Base-by-base conservation (phyloP, 2,797 vertebrate species). In the Xenentodon cancila region DNA sequence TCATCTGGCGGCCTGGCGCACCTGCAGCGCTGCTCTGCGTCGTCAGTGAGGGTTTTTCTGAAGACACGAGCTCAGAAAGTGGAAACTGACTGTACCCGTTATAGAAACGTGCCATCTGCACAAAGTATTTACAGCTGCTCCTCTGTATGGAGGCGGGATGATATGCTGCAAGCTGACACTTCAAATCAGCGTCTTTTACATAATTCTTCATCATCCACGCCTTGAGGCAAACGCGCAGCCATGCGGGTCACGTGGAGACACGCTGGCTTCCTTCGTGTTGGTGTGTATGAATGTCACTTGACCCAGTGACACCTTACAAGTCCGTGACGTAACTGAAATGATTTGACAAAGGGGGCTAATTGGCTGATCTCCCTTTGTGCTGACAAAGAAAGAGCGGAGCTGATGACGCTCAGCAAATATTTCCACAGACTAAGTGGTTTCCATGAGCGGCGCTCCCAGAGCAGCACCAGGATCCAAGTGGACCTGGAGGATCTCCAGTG, bases 61-160 rank as follows among this genome's bases (percentile, higher is more conserved):
- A 37, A 67, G 47, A 68, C 56, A 68, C 72, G 77, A 73, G 75
- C 90, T 91, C 86, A 91, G 86, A 84, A 88, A 79, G 70, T 40
- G 27, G 55, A 43, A 69, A 56, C 25, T 17, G 59, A 74, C 20
- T 37, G 46, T 52, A 27, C 16, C 42, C 45, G 59, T 49, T 40
- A 40, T 20, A 62, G 37, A 69, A 63, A 61, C 9, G 16, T 20
- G 22, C 17, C 47, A 40, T 53, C 17, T 30, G 20, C 4, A 40
- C 25, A 20, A 42, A 30, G 19, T 3, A 53, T 57, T 64, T 47
- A 59, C 42, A 60, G 55, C 65, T 59, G 59, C 47, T 62, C 64
- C 47, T 62, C 62, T 63, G 49, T 45, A 48, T 17, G 48, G 20
- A 64, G 19, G 30, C 53, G 55, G 18, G 17, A 72, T 20, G 18